phyloP scores from a whole-genome alignment of 2,113 vertebrate species.

The Peucedramus taeniatus region DNA sequence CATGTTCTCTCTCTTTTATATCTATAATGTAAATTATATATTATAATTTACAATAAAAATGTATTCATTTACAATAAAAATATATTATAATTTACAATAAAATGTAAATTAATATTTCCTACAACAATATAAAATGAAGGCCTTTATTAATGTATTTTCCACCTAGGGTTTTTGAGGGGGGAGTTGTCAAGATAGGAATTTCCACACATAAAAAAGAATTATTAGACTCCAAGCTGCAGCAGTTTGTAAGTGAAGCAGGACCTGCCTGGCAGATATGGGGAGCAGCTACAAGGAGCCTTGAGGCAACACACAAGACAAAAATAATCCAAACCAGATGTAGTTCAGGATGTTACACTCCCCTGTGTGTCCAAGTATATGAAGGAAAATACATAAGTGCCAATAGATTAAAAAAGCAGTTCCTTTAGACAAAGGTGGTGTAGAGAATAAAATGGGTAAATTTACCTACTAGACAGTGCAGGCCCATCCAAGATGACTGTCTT shows the following conservation, averaged over 20 bases:
- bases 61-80: no score
- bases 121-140: not conserved
- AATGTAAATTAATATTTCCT: not conserved
- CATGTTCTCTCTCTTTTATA: not conserved
- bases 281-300: not conserved
- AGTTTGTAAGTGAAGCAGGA: not conserved
- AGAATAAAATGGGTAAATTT: not conserved
- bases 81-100: no score
- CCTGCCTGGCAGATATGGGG: not conserved
- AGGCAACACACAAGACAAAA: not conserved
- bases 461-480: not conserved
- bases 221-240: not conserved
- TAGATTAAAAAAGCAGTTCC: not conserved
- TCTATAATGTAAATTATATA: not conserved
- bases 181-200: not conserved
- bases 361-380: not conserved
- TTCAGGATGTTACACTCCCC: not conserved
- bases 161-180: fast-evolving
- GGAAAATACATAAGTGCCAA: not conserved
- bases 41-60: no score
- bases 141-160: not conserved
- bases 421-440: not conserved
- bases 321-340: not conserved
- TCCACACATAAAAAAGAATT: not conserved
- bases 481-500: not conserved